phyloP scores from a whole-genome alignment of 1,140 invertebrate genomes.

The Drosophila elegans region DNA sequence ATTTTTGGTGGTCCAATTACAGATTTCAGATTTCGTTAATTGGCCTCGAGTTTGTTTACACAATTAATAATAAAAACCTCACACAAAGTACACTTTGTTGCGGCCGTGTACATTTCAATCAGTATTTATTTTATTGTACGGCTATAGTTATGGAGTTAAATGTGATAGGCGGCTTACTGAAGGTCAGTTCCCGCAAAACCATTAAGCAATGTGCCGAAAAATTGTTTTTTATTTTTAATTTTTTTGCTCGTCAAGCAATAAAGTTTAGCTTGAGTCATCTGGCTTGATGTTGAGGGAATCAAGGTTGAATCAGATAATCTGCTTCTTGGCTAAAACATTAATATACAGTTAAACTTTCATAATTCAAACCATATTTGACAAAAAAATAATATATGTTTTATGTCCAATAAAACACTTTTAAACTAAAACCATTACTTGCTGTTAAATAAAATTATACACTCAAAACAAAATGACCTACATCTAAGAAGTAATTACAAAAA shows the following conservation, averaged over 20 bases:
- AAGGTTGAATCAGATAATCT: constrained; percentile 51
- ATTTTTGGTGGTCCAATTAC: constrained; percentile 13
- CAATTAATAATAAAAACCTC: constrained; percentile 36
- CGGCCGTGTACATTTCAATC: constrained; percentile 41
- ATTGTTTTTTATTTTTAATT: constrained; percentile 37
- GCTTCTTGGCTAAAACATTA: not conserved
- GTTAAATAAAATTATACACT: no score
- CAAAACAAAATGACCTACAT: no score
- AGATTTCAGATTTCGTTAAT: constrained; percentile 62
- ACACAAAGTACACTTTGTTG: constrained; percentile 18
- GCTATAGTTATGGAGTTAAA: constrained; percentile 15
- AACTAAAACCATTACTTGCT: no score
- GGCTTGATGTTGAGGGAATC: constrained; percentile 52
- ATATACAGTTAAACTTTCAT: not conserved
- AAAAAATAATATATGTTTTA: no score
- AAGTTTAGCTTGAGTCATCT: constrained; percentile 69
- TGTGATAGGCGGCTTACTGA: constrained; percentile 22
- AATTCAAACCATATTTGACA: no score
- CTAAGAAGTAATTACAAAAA: no score
- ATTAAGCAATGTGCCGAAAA: constrained; percentile 58
- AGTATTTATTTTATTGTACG: constrained; percentile 35
- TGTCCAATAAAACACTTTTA: no score
- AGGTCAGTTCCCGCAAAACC: constrained; percentile 26
- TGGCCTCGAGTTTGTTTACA: constrained; percentile 67
- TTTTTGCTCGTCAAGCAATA: constrained; percentile 48